Evolutionary conservation across 2,797 vertebrate species (phyloP), one percentile per base, ranked within the genome.

Genomic region (Silurus aristotelis): DNA sequence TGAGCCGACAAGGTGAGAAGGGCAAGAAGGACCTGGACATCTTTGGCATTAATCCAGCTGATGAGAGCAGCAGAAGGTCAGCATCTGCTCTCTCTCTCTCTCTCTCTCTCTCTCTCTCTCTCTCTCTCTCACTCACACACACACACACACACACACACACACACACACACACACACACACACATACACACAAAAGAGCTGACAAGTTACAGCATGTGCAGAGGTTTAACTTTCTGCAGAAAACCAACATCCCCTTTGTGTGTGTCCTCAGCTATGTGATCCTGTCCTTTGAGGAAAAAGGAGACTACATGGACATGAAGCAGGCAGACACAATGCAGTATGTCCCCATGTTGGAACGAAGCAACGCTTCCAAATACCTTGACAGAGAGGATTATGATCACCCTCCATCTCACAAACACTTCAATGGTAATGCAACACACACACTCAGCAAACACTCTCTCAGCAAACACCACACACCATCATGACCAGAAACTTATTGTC

Each of bases 281-380:
- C 90, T 99, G 85, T 99, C 98, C 12, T 99, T 99, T 84, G 98
- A 99, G 94, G 96, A 97, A 90, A 99, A 97, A 87, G 96, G 96
- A 1, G 98, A 99, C 91, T 99, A 99, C 91, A 99, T 99, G 98
- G 98, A 99, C 88, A 99, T 99, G 98, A 99, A 99, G 93, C 97
- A 98, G 90, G 96, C 94, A 0, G 98, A 99, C 68, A 95, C 94
- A 73, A 99, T 97, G 60, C 98, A 99, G 87, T 99, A 99, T 0
- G 97, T 99, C 25, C 98, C 98, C 63, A 99, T 99, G 98, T 92
- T 98, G 90, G 98, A 99, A 92, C 98, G 97, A 91, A 97, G 94
- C 87, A 96, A 97, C 17, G 87, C 94, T 25, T 97, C 96, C 7
- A 99, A 98, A 81, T 99, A 99, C 90, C 96, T 97, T 0, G 96